Base-by-base conservation (phyloP, 2,888 invertebrate genomes). In the Himalopsyche tibetana region DNA sequence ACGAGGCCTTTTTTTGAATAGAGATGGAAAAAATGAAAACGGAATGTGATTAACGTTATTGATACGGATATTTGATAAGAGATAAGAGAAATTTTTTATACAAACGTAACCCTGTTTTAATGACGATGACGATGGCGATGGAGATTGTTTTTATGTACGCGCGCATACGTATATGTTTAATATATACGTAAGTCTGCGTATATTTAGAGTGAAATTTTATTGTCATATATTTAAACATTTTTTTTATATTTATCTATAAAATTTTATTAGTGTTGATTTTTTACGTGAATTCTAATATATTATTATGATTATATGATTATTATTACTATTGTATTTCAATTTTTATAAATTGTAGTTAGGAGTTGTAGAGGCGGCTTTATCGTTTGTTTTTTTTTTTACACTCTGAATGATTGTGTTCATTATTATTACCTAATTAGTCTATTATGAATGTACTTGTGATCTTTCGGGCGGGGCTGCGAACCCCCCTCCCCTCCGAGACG, bases 31-130 rank as follows among this genome's bases (percentile, higher is more conserved):
- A 74, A 74, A 93, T 93, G 93, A 93, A 92, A 93, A 92, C 92
- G 93, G 88, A 86, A 85, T 93, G 93, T 93, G 93, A 93, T 93
- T 74, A 74, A 74, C 9, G 93, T 93, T 92, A 93, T 91, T 93
- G 93, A 93, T 93, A 93, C 93, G 93, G 93, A 93, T 93, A 93
- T 93, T 93, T 92, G 93, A 93, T 74, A 92, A 93, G 93, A 93
- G 93, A 93, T 93, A 93, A 93, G 93, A 82, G n/a, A 85, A 83
- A 81, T 93, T 93, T 93, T 93, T 93, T 93, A 93, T 93, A 93
- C 92, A 93, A 93, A 89, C 89, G 93, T 93, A 92, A 93, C 92
- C 93, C 93, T 93, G 93, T 93, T 93, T 93, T 83, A 55, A 45
- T 40, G 19, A 81, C 55, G 51, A 45, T 40, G 19, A 81, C 55